Percentiles rank a stretch among this genome's conserved stretches.
Conservation (phyloP, 92 coral and sea anemone genomes). For the Muricea muricata region DNA sequence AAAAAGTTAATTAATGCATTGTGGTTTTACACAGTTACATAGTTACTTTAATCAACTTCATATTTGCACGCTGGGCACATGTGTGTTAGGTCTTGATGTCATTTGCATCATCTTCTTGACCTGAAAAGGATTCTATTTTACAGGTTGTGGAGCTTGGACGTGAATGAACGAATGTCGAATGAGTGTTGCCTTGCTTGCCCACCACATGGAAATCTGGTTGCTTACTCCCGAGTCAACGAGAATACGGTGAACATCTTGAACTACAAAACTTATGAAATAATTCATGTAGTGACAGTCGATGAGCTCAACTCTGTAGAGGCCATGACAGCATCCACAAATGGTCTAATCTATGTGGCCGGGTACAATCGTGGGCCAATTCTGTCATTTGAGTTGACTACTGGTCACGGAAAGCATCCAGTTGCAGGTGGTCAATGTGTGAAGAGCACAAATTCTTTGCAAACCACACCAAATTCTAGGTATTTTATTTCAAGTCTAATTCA, state of each 20-base stretch:
- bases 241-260: background rate
- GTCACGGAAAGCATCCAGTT: background rate
- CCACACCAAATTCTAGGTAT: background rate
- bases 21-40: too few relatives aligned
- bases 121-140: too few relatives aligned
- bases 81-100: too few relatives aligned
- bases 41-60: too few relatives aligned
- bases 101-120: too few relatives aligned
- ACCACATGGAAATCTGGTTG: background rate
- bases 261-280: background rate
- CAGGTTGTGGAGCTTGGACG: background rate
- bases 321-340: background rate
- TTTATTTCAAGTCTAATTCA: too few relatives aligned
- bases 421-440: background rate
- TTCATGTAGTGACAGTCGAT: background rate
- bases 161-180: background rate
- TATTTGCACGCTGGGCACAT: too few relatives aligned
- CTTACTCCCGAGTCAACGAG: conserved; percentile 1
- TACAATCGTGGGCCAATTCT: background rate
- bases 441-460: background rate
- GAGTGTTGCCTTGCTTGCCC: background rate
- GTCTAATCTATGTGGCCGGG: background rate
- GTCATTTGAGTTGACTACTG: background rate
- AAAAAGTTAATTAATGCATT: too few relatives aligned
- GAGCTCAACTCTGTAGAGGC: background rate